These are phyloP conservation scores for Zophobas atratus DNA, from an alignment of 1,140 invertebrate genomes.

Conservation along the genomic window DNA sequence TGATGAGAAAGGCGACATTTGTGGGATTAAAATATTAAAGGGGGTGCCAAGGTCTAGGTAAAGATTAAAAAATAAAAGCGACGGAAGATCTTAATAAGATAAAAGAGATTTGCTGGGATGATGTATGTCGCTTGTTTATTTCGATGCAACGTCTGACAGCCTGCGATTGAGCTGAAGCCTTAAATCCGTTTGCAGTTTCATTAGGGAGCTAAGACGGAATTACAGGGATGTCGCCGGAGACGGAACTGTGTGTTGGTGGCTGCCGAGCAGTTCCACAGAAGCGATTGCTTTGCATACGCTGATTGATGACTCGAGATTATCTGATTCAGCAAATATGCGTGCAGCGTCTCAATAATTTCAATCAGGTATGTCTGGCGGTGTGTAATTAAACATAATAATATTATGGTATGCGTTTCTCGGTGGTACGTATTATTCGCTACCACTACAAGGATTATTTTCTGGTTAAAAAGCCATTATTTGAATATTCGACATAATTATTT, in stretches of 20 bases:
- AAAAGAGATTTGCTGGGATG: conserved; percentile 31
- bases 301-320: conserved; percentile 44
- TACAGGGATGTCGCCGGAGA: conserved; percentile 33
- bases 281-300: conserved; percentile 44
- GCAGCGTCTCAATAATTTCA: conserved; percentile 39
- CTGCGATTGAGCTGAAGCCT: conserved; percentile 33
- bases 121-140: conserved; percentile 32
- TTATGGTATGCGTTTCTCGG: conserved; percentile 18
- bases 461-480: conserved; percentile 21
- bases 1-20: conserved; percentile 22
- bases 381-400: conserved; percentile 26
- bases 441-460: conserved; percentile 35
- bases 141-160: conserved; percentile 32
- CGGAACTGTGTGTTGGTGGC: conserved; percentile 32
- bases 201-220: conserved; percentile 39
- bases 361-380: conserved; percentile 28
- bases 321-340: conserved; percentile 31
- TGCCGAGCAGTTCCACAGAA: conserved; percentile 27
- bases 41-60: neutral
- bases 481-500: conserved; percentile 43
- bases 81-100: conserved; percentile 6
- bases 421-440: conserved; percentile 24
- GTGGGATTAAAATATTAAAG: conserved; percentile 5
- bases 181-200: conserved; percentile 42
- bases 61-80: conserved; percentile 6